Base-by-base conservation (phyloP, 2,888 invertebrate species). In the Yponomeuta plumbellus region DNA sequence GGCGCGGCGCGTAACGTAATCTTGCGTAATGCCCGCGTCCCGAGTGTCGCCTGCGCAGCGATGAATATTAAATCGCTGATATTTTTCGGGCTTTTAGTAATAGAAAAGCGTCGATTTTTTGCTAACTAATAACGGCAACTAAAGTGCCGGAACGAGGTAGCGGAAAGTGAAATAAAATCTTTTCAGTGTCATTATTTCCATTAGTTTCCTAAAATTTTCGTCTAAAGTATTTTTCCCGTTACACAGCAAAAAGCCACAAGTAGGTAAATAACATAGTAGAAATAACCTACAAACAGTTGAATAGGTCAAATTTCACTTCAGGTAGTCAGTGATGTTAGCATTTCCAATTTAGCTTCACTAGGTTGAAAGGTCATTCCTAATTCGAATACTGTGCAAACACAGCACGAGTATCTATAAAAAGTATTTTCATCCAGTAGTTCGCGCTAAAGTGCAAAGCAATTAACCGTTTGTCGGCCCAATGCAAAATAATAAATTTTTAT, bases 1-100 rank as follows among this genome's bases (percentile, higher is more conserved):
- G 75, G 70, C 70, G 74, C 72, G 75, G 70, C 67, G 76, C 80
- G 83, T 80, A 83, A 85, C 82, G 75, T 77, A 77, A 79, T 77
- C 73, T 87, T 86, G 86, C 86, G 86, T 81, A 86, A 86, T 80
- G 74, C 74, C 68, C 13, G 86, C 80, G 74, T 73, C 68, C 13
- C 11, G 44, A 26, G 70, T 77, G 76, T 78, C 78, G 77, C 76
- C 71, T 69, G 74, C 73, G 66, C 63, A 21, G 66, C 61, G 61
- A 44, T 44, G 44, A 44, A 44, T 44, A 17, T 44, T 44, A 17
- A 44, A 44, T 44, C 44, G 44, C 44, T 44, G 44, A 11, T 44
- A 3, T 17, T 44, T 44, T 44, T 44, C 44, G 44, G 44, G 44
- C 44, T 44, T 1, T 1, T 6, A 44, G 17, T 17, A 44, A 17